Percentiles rank a stretch among this genome's conserved stretches.
Evolutionary conservation across 2,888 invertebrate species (phyloP).

Genomic region (Antheraea yamamai): DNA sequence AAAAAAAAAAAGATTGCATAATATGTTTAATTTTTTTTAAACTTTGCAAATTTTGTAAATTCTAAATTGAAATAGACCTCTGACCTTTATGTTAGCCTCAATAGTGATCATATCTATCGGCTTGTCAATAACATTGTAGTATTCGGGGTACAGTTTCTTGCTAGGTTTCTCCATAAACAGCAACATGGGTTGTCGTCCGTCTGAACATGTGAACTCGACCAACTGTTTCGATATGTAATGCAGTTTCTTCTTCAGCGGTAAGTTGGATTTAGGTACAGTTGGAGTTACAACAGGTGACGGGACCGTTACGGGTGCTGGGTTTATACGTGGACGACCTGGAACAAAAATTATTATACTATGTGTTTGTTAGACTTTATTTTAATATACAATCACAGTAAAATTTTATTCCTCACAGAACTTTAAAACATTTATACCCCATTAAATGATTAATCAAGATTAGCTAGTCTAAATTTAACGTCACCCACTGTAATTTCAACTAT

Average conservation of each 20-base stretch:
- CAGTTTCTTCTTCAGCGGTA: conserved; percentile 90
- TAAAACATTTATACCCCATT: too few relatives aligned
- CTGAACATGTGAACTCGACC: conserved; percentile 78
- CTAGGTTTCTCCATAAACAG: conserved; percentile 98
- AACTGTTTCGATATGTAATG: conserved; percentile 87
- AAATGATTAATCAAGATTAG: too few relatives aligned
- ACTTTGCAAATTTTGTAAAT: too few relatives aligned
- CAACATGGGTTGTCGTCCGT: conserved; percentile 92
- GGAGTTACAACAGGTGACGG: conserved; percentile 48
- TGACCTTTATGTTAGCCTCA: conserved; percentile 92
- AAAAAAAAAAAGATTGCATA: too few relatives aligned
- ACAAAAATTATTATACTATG: not conserved
- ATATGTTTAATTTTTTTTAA: too few relatives aligned
- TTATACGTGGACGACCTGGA: conserved; percentile 71
- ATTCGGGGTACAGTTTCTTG: conserved; percentile 96
- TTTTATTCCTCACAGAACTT: too few relatives aligned
- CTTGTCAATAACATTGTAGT: conserved; percentile 95
- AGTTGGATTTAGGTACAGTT: conserved; percentile 60
- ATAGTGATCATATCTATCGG: conserved; percentile 98
- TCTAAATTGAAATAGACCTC: conserved; percentile 11
- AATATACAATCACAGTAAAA: not conserved
- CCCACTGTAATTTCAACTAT: too few relatives aligned
- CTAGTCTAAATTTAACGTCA: too few relatives aligned
- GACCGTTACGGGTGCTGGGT: conserved; percentile 49
- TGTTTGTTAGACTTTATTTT: not conserved